Evolutionary conservation across 2,113 vertebrate species (phyloP).

Genomic region (Sinocyclocheilus maitianheensis): DNA sequence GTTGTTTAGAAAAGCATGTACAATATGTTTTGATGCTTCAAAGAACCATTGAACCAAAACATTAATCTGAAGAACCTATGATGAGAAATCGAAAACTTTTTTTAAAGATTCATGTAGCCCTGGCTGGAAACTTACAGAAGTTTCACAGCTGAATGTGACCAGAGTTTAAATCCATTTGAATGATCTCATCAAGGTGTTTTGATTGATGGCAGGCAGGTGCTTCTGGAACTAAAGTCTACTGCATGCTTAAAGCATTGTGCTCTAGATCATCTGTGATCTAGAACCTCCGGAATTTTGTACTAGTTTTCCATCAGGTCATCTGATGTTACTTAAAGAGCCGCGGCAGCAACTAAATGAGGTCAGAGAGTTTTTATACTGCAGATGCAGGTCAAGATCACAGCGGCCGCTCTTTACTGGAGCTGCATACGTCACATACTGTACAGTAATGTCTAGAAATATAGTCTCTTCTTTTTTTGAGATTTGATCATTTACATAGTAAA

Average conservation of each 20-base stretch:
- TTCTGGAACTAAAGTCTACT: neutral
- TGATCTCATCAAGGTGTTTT: neutral
- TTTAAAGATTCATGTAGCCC: neutral
- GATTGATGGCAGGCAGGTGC: neutral
- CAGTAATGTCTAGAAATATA: neutral
- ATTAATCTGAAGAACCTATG: too few relatives aligned
- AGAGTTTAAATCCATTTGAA: neutral
- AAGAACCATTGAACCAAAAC: too few relatives aligned
- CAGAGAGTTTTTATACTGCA: neutral
- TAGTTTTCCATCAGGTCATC: neutral
- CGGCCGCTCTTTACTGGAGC: neutral
- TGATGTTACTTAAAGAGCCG: neutral
- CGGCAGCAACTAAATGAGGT: neutral
- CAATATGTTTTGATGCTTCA: neutral
- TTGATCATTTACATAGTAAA: neutral
- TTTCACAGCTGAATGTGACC: neutral
- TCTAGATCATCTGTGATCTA: neutral
- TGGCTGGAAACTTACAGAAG: neutral
- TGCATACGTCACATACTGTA: neutral
- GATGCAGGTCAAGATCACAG: constrained; percentile 6
- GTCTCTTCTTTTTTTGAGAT: neutral
- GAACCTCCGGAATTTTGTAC: neutral
- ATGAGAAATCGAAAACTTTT: too few relatives aligned
- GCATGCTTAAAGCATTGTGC: neutral
- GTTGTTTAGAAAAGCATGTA: neutral